Base-by-base conservation (phyloP, 2,113 vertebrate genomes). In the Apteryx owenii region DNA sequence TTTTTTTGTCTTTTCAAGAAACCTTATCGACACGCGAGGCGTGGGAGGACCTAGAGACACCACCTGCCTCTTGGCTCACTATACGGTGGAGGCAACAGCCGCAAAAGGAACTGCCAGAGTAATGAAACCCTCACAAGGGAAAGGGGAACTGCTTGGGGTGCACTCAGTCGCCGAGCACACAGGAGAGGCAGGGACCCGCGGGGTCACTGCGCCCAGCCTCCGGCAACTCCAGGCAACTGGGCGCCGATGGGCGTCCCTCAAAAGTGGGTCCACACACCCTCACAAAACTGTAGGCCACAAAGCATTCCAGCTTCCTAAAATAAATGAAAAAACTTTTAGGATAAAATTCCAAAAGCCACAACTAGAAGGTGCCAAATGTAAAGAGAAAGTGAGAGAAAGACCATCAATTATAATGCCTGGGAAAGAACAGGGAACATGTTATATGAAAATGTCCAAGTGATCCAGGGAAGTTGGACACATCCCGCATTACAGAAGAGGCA, bases 241-340 rank as follows among this genome's bases (percentile, higher is more conserved):
- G 40, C 61, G 22, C 20, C 40, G 26, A 26, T 1, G 2, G 42
- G 68, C 0, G 16, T 42, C 46, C 51, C 1, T 1, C 33, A 38
- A 73, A 80, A 81, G 21, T 2, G 46, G 60, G 26, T 71, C 26
- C 60, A 73, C 23, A 19, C 7, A n/a, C 10, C 33, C 13, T 33
- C 3, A 36, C 3, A 36, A 61, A 73, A 60, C 17, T 5, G 9
- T 4, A 21, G 38, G 8, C 26, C 44, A 60, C 36, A 72, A 60
- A 53, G 12, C 33, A 25, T 19, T 56, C n/a, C 7, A 54, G 29
- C 15, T 56, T 54, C 42, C n/a, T 31, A 46, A 54, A 66, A 72
- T 9, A 31, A 42, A 33, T 38, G 31, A 21, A 15, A 82, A 85
- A 48, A 10, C 14, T 16, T n/a, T 64, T 65, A 22, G 20, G 29